These are phyloP conservation scores for Bubalus kerabau DNA, from an alignment of 2,113 vertebrate species.

Conservation along the genomic window DNA sequence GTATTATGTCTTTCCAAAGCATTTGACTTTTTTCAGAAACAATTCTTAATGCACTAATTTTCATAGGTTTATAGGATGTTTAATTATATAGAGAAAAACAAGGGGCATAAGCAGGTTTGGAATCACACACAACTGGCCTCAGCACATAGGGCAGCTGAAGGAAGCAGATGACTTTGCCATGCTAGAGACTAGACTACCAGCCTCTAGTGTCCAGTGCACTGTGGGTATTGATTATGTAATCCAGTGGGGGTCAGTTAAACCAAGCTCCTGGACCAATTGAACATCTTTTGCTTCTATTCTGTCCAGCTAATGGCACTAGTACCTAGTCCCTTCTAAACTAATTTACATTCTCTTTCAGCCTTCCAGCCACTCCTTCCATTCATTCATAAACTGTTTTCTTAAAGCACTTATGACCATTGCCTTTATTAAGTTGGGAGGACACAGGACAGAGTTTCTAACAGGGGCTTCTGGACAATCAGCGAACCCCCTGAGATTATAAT, in stretches of 20 bases:
- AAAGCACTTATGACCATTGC: not conserved
- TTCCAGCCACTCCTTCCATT: conserved; percentile 34
- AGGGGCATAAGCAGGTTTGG: not conserved
- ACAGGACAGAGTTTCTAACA: conserved; percentile 8
- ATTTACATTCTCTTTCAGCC: not conserved
- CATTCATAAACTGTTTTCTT: not conserved
- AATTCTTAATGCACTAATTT: conserved; percentile 28
- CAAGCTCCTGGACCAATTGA: not conserved
- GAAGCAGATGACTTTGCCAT: not conserved
- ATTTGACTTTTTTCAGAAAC: not conserved
- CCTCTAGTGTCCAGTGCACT: not conserved
- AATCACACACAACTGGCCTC: not conserved
- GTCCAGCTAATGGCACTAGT: not conserved
- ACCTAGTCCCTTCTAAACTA: not conserved
- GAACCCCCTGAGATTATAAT: not conserved
- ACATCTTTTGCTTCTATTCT: not conserved
- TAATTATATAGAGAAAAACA: conserved; percentile 5
- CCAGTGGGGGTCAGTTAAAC: not conserved
- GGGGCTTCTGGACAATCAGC: not conserved
- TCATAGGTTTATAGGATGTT: conserved; percentile 4
- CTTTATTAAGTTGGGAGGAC: conserved; percentile 11
- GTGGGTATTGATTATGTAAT: not conserved
- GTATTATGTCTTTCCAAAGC: conserved; percentile 8
- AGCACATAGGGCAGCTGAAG: not conserved
- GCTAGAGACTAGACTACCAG: not conserved